Evolutionary conservation across 2,888 invertebrate genomes (phyloP).

Genomic region (Harpagoxenus sublaevis): DNA sequence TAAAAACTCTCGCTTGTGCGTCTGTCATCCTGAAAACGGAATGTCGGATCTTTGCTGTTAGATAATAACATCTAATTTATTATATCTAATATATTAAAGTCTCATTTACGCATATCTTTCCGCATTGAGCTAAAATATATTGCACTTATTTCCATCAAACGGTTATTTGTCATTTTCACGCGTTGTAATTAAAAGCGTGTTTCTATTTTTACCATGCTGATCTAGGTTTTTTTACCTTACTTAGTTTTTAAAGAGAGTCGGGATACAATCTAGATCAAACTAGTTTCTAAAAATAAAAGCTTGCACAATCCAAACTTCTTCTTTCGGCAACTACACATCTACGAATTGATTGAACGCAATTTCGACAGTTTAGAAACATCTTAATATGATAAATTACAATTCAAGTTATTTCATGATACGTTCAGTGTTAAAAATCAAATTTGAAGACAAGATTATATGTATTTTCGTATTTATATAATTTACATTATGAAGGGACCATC

Average conservation of each 20-base stretch:
- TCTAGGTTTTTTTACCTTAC: background rate
- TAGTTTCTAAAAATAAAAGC: slow-evolving; percentile 67
- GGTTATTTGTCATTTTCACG: background rate
- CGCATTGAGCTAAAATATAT: background rate
- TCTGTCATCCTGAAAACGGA: background rate
- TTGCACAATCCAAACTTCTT: slow-evolving; percentile 63
- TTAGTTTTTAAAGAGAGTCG: slow-evolving; percentile 33
- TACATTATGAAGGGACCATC: background rate
- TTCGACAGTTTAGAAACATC: background rate
- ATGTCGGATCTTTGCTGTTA: background rate
- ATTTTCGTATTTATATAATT: background rate
- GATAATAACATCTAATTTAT: background rate
- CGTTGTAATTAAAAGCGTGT: background rate
- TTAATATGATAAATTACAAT: background rate
- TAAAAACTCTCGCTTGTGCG: background rate
- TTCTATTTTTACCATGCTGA: slow-evolving; percentile 19
- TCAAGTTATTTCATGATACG: background rate
- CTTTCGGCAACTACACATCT: slow-evolving; percentile 17
- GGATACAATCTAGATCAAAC: slow-evolving; percentile 53
- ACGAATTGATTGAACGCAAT: background rate
- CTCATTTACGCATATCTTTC: slow-evolving; percentile 6
- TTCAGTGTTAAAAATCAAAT: background rate
- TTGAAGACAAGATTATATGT: background rate
- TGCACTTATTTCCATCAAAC: background rate
- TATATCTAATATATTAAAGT: background rate